phyloP scores from a whole-genome alignment of 1,140 invertebrate species.

The Drosophila quadrilineata region DNA sequence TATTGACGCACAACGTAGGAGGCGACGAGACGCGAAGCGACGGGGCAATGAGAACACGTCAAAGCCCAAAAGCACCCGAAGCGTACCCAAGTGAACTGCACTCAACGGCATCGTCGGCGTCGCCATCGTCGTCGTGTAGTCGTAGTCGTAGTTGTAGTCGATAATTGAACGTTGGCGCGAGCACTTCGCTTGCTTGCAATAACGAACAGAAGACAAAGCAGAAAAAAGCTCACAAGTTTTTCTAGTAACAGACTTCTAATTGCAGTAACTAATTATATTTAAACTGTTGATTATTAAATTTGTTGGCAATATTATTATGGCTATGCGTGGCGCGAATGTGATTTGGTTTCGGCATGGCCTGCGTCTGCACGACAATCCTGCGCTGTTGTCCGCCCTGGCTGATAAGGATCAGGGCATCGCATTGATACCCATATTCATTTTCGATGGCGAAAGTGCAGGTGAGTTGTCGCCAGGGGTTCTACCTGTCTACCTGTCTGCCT shows the following conservation, averaged over 20 bases:
- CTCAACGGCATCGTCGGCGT: conserved; percentile 1
- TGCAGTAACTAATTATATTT: background rate
- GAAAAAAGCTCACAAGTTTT: background rate
- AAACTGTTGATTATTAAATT: background rate
- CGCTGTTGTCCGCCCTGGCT: conserved; percentile 84
- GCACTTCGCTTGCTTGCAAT: conserved; percentile 30
- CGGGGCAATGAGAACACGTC: conserved; percentile 32
- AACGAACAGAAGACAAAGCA: background rate
- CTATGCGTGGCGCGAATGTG: conserved; percentile 51
- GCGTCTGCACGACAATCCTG: conserved; percentile 88
- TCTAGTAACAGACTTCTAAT: background rate
- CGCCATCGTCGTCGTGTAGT: background rate
- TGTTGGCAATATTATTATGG: conserved; percentile 26
- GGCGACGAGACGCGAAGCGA: too few relatives aligned
- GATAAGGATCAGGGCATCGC: conserved; percentile 79
- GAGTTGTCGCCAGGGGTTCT: conserved; percentile 18
- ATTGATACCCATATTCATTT: conserved; percentile 87
- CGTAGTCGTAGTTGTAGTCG: conserved; percentile 10
- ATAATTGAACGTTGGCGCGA: conserved; percentile 48
- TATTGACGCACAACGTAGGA: conserved; percentile 69
- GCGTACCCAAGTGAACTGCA: conserved; percentile 7
- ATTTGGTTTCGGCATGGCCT: conserved; percentile 89
- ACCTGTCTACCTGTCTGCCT: background rate
- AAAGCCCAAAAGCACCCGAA: conserved; percentile 11
- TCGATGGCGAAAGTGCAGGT: conserved; percentile 88